These are phyloP conservation scores for Netelia inedita DNA, from an alignment of 2,888 invertebrate genomes.

Conservation along the genomic window DNA sequence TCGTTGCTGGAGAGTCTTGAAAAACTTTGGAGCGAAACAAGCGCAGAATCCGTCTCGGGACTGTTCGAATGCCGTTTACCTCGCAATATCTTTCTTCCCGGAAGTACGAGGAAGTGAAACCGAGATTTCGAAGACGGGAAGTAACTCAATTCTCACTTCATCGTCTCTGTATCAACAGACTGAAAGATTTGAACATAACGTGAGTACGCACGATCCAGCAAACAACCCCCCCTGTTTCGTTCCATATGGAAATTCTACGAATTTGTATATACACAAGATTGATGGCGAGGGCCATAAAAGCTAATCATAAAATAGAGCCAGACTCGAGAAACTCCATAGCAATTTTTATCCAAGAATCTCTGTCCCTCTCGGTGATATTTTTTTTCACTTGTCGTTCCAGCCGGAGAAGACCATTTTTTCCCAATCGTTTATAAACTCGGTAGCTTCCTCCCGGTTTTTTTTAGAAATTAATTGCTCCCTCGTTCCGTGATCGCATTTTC, in stretches of 20 bases:
- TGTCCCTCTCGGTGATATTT: too few relatives aligned
- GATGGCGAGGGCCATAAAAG: too few relatives aligned
- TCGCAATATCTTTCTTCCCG: constrained; percentile 7
- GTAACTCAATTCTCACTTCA: constrained; percentile 10
- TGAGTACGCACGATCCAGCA: too few relatives aligned
- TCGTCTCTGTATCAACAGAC: neutral
- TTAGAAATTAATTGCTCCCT: neutral
- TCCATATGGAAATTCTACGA: too few relatives aligned
- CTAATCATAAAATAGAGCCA: too few relatives aligned
- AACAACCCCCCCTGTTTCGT: too few relatives aligned
- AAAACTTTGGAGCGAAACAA: neutral
- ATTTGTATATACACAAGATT: too few relatives aligned
- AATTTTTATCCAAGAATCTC: too few relatives aligned
- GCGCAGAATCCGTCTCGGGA: neutral
- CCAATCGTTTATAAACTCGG: neutral
- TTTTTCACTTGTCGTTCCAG: too few relatives aligned
- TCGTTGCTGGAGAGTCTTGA: neutral
- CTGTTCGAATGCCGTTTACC: neutral
- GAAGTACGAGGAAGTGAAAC: constrained; percentile 43
- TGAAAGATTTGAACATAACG: neutral
- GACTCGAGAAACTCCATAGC: too few relatives aligned
- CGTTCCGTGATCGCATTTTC: neutral
- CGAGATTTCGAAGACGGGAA: constrained; percentile 29
- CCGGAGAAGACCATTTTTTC: neutral
- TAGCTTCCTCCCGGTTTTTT: neutral